These are phyloP conservation scores for Pachydiplax longipennis DNA, from an alignment of 2,888 invertebrate genomes.

Conservation along the genomic window DNA sequence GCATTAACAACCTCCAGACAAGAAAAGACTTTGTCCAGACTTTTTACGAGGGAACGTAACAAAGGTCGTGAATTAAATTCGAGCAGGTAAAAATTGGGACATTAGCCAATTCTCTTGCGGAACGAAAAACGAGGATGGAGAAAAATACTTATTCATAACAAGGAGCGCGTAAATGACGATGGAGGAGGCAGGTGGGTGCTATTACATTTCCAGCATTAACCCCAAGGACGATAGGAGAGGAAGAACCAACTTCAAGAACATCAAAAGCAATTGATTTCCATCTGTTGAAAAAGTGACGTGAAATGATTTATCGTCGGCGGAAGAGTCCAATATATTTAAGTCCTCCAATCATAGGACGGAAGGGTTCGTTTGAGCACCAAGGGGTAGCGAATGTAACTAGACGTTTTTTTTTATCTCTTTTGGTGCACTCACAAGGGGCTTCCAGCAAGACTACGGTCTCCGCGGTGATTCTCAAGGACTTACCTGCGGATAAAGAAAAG, in stretches of 20 bases:
- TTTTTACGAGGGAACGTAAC: too few species aligned
- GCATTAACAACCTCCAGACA: too few species aligned
- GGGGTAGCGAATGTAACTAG: not conserved
- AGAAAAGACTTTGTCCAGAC: too few species aligned
- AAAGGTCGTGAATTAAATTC: too few species aligned
- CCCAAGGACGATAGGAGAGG: not conserved
- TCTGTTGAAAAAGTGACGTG: not conserved
- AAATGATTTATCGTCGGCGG: conserved; percentile 17
- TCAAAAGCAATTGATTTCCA: not conserved
- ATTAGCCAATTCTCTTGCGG: too few species aligned
- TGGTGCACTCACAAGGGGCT: too few species aligned
- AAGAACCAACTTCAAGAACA: not conserved
- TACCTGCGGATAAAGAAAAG: not conserved
- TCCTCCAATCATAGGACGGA: not conserved
- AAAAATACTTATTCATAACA: too few species aligned
- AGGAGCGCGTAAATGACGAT: too few species aligned
- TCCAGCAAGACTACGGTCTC: too few species aligned
- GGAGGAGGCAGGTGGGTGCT: not conserved
- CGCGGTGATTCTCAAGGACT: not conserved
- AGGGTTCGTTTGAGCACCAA: not conserved
- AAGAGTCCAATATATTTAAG: conserved; percentile 13
- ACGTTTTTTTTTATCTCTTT: too few species aligned
- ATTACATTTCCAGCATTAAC: not conserved
- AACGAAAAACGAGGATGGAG: not conserved
- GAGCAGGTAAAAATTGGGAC: too few species aligned